Percentiles rank a stretch among this genome's conserved stretches.
phyloP scores from a whole-genome alignment of 2,888 invertebrate genomes.

The Drosophila mercatorum region DNA sequence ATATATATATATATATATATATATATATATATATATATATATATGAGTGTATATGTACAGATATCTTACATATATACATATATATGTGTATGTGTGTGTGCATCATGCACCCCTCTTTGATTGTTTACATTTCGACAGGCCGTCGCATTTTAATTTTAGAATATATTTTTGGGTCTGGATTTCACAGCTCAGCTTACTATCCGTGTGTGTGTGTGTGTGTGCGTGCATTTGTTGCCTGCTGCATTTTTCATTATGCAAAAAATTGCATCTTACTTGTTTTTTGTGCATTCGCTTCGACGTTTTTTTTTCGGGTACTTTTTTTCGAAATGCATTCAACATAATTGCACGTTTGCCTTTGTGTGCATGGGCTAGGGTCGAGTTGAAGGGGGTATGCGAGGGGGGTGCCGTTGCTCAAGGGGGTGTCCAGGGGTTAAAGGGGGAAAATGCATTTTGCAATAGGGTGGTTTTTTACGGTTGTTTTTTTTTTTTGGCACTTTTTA shows the following conservation, averaged over 20 bases:
- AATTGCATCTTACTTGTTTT: constrained; percentile 68
- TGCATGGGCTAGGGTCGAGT: constrained; percentile 21
- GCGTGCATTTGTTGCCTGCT: constrained; percentile 63
- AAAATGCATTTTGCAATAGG: constrained; percentile 71
- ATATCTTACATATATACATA: too few relatives aligned
- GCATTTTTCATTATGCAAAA: constrained; percentile 80
- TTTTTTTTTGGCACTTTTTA: constrained; percentile 53
- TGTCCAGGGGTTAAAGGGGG: constrained; percentile 6
- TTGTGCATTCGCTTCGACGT: constrained; percentile 59
- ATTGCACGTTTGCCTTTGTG: constrained; percentile 78
- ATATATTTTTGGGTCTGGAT: constrained; percentile 78
- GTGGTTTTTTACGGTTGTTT: constrained; percentile 67
- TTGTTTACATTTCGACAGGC: constrained; percentile 75
- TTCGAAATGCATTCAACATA: constrained; percentile 77
- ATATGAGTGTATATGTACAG: too few relatives aligned
- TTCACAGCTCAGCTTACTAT: constrained; percentile 77
- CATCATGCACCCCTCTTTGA: constrained; percentile 70
- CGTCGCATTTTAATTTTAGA: constrained; percentile 78
- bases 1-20: too few relatives aligned
- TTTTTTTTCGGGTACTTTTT: constrained; percentile 62
- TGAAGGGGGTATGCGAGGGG: not conserved
- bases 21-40: constrained; percentile 3
- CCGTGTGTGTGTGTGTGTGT: constrained; percentile 28
- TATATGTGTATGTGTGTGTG: constrained; percentile 25
- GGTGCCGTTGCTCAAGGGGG: constrained; percentile 1